These are phyloP conservation scores for Drosophila mimetica DNA, from an alignment of 2,888 invertebrate genomes.

Conservation along the genomic window DNA sequence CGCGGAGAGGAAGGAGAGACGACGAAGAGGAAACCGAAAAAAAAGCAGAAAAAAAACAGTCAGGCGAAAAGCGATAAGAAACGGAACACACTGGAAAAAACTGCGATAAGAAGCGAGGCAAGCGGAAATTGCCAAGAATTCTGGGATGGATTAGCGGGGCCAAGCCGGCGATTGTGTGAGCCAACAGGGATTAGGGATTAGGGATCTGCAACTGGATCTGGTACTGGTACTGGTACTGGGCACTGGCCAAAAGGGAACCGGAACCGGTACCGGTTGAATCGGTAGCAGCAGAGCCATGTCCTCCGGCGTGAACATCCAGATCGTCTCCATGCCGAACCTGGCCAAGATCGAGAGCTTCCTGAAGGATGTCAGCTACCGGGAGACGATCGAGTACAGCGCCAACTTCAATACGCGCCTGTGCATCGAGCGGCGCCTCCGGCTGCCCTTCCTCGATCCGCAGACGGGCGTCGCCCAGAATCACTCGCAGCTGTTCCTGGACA, in stretches of 20 bases:
- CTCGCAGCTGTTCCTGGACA: constrained; percentile 94
- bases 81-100: constrained; percentile 26
- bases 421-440: constrained; percentile 94
- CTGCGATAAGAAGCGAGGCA: neutral
- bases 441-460: constrained; percentile 98
- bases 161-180: neutral
- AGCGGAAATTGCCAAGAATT: constrained; percentile 12
- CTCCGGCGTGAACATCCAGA: constrained; percentile 88
- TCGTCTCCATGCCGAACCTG: constrained; percentile 88
- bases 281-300: constrained; percentile 71
- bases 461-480: constrained; percentile 98
- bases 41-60: constrained; percentile 23
- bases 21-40: constrained; percentile 1
- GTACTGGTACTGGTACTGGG: no score
- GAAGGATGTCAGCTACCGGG: constrained; percentile 94
- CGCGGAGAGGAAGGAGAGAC: constrained; percentile 14
- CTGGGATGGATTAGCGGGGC: constrained; percentile 24
- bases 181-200: constrained; percentile 1
- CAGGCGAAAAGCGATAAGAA: constrained; percentile 40
- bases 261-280: neutral
- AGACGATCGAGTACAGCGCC: constrained; percentile 96
- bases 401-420: constrained; percentile 96
- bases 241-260: no score
- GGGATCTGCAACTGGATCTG: constrained; percentile 9
- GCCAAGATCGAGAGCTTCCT: constrained; percentile 92